Conservation (phyloP, 1,140 invertebrate species). For the Penaeus japonicus region DNA sequence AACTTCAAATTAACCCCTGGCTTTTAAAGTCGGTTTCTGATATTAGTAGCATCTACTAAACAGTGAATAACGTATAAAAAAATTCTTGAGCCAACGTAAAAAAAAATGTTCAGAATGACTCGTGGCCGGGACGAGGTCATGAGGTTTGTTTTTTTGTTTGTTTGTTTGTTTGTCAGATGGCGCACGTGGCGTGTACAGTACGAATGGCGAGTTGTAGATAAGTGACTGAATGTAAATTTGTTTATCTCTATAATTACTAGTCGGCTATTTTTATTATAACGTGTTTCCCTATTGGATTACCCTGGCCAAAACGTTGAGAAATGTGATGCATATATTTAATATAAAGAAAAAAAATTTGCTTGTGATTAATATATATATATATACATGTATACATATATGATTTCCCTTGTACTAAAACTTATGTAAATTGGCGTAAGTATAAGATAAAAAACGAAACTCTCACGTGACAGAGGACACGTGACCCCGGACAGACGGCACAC, state of each 20-base stretch:
- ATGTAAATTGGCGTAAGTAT: too few relatives aligned
- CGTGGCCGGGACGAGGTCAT: not conserved
- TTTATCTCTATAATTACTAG: slow-evolving; percentile 57
- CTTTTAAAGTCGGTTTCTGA: slow-evolving; percentile 54
- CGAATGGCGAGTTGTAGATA: slow-evolving; percentile 50
- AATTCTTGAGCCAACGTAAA: slow-evolving; percentile 30
- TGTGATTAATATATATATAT: too few relatives aligned
- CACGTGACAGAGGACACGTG: too few relatives aligned
- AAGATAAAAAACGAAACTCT: too few relatives aligned
- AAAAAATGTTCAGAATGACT: slow-evolving; percentile 8
- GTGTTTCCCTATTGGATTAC: slow-evolving; percentile 51
- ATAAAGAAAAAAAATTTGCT: too few relatives aligned
- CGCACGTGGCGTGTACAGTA: slow-evolving; percentile 39
- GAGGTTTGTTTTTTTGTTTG: slow-evolving; percentile 13
- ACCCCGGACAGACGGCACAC: too few relatives aligned
- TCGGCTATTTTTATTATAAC: slow-evolving; percentile 57
- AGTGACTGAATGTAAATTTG: slow-evolving; percentile 55
- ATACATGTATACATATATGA: too few relatives aligned
- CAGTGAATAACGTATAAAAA: slow-evolving; percentile 52
- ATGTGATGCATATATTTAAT: not conserved
- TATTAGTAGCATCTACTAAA: slow-evolving; percentile 57
- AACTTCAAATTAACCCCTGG: slow-evolving; percentile 52
- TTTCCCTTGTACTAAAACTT: too few relatives aligned
- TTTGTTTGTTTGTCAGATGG: slow-evolving; percentile 26
- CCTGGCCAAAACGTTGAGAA: slow-evolving; percentile 36